Percentiles rank a stretch among this genome's conserved stretches.
Evolutionary conservation across 2,797 vertebrate genomes (phyloP).

Genomic region (Poecilia gillii): DNA sequence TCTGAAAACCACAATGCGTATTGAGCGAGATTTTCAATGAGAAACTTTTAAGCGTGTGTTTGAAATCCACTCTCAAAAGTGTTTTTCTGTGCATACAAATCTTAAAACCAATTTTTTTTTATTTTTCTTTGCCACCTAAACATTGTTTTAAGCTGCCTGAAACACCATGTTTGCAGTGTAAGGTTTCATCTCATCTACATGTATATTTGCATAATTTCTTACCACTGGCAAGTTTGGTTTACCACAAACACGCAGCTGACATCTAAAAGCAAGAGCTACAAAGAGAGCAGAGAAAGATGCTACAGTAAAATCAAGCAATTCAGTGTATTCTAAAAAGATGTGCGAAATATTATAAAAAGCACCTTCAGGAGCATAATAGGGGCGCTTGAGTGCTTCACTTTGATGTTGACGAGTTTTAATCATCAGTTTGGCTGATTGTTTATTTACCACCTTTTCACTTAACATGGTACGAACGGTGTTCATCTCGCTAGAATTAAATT

Average conservation of each 20-base stretch:
- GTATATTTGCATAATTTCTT: neutral
- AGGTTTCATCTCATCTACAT: neutral
- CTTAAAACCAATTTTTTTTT: neutral
- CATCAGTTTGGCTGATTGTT: neutral
- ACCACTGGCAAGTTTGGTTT: neutral
- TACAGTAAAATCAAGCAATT: neutral
- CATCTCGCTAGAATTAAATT: constrained; percentile 44
- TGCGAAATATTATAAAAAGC: neutral
- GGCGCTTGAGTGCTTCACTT: constrained; percentile 6
- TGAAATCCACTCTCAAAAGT: neutral
- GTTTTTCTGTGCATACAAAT: neutral
- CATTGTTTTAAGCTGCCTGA: neutral
- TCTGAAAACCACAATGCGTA: neutral
- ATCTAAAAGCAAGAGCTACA: neutral
- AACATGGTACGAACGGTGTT: neutral
- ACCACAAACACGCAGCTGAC: neutral
- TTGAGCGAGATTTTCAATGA: neutral
- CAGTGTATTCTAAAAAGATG: neutral
- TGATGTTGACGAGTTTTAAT: neutral
- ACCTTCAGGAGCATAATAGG: constrained; percentile 2
- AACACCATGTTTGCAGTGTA: neutral
- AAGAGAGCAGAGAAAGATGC: neutral
- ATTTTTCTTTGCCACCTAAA: neutral
- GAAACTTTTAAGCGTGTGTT: neutral
- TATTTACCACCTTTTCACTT: neutral